Percentiles rank a stretch among this genome's conserved stretches.
phyloP scores from a whole-genome alignment of 1,140 invertebrate species.

The Scaptodrosophila lebanonensis region DNA sequence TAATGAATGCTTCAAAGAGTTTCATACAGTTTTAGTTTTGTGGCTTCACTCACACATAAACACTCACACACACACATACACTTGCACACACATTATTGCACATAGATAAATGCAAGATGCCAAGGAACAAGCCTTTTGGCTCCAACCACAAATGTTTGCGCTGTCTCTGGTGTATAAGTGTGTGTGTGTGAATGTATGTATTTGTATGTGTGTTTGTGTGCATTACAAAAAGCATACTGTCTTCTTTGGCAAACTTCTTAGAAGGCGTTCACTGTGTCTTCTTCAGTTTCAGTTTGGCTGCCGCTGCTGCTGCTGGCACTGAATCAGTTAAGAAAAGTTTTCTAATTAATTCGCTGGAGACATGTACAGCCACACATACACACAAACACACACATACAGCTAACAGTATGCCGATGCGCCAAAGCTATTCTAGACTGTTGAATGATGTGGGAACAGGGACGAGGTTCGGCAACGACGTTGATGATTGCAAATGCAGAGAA shows the following conservation, averaged over 20 bases:
- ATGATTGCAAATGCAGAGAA: slow-evolving; percentile 26
- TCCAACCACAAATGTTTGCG: slow-evolving; percentile 41
- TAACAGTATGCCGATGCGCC: neutral
- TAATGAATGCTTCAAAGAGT: slow-evolving; percentile 50
- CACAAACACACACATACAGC: slow-evolving; percentile 2
- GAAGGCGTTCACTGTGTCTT: slow-evolving; percentile 31
- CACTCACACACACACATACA: too few species aligned
- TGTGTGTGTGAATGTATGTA: slow-evolving; percentile 7
- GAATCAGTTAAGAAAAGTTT: slow-evolving; percentile 73
- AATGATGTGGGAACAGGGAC: too few species aligned
- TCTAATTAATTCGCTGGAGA: slow-evolving; percentile 69
- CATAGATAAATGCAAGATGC: too few species aligned
- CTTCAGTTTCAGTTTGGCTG: slow-evolving; percentile 14
- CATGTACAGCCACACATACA: slow-evolving; percentile 29
- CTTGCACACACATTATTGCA: too few species aligned
- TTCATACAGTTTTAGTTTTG: slow-evolving; percentile 43
- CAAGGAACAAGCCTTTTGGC: slow-evolving; percentile 17
- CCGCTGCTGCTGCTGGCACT: slow-evolving; percentile 48
- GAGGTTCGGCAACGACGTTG: slow-evolving; percentile 30
- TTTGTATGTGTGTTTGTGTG: neutral
- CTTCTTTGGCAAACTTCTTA: slow-evolving; percentile 22
- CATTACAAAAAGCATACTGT: slow-evolving; percentile 10
- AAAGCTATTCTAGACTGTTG: slow-evolving; percentile 29
- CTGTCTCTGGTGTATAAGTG: neutral
- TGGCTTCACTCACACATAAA: slow-evolving; percentile 19